These are phyloP conservation scores for Aulostomus chinensis DNA, from an alignment of 2,797 vertebrate genomes.

Conservation along the genomic window DNA sequence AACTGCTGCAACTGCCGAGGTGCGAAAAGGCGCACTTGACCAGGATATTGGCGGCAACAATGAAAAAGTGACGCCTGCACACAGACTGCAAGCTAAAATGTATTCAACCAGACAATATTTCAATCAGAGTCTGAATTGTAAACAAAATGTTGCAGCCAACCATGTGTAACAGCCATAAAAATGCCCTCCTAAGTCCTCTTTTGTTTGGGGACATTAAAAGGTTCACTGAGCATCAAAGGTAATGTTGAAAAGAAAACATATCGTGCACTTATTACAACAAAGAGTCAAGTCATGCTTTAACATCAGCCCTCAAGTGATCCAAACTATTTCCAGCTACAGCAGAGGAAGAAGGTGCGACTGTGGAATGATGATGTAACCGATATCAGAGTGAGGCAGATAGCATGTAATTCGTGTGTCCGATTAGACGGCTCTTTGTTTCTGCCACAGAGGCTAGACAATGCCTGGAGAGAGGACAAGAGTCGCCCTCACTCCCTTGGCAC, in stretches of 20 bases:
- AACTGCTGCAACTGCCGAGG: too few relatives aligned
- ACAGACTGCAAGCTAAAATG: too few relatives aligned
- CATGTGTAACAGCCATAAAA: not conserved
- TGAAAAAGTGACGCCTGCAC: too few relatives aligned
- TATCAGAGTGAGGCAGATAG: constrained; percentile 55
- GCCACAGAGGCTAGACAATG: constrained; percentile 42
- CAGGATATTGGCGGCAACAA: too few relatives aligned
- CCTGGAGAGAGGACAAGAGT: constrained; percentile 50
- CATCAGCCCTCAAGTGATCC: constrained; percentile 10
- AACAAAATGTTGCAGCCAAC: not conserved
- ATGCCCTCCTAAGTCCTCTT: not conserved
- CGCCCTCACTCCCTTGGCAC: constrained; percentile 30
- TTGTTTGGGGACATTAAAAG: constrained; percentile 12
- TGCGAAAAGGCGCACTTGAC: too few relatives aligned
- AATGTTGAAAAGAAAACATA: constrained; percentile 19
- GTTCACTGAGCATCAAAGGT: not conserved
- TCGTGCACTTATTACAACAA: constrained; percentile 13
- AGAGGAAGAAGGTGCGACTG: constrained; percentile 36
- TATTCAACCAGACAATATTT: too few relatives aligned
- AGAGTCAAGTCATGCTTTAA: constrained; percentile 21
- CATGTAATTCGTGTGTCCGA: too few relatives aligned
- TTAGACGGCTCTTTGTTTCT: constrained; percentile 62
- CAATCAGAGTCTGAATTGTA: not conserved
- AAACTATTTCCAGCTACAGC: constrained; percentile 8
- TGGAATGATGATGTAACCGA: constrained; percentile 47